A percentile compares a stretch with the other conserved stretches of the same genome.
Evolutionary conservation across 2,888 invertebrate species (phyloP).

Genomic region (Molorchus minor): DNA sequence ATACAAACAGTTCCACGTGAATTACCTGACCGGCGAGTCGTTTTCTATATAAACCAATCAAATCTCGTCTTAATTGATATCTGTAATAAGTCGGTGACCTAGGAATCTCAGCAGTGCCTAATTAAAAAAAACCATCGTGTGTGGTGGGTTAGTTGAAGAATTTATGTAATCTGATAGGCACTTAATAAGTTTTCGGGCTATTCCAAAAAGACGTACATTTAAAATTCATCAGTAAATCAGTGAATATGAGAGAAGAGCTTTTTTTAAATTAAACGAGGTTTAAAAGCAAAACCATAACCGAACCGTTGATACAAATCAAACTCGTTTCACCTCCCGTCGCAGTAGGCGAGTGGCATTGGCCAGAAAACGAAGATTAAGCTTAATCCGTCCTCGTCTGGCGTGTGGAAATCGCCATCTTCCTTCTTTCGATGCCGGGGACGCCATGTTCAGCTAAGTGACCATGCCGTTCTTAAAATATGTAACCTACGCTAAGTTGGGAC

Average conservation of each 20-base stretch:
- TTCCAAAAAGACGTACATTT: slow-evolving; percentile 21
- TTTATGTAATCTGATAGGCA: slow-evolving; percentile 37
- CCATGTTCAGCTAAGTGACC: slow-evolving; percentile 53
- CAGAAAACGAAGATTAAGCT: slow-evolving; percentile 41
- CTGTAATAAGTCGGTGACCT: slow-evolving; percentile 6
- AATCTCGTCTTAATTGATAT: slow-evolving; percentile 25
- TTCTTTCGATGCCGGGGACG: slow-evolving; percentile 42
- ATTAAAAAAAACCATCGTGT: slow-evolving; percentile 40
- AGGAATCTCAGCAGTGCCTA: slow-evolving; percentile 6
- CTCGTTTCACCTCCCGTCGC: slow-evolving; percentile 55
- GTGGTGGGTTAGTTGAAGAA: slow-evolving; percentile 47
- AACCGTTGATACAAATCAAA: slow-evolving; percentile 47
- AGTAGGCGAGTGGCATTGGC: slow-evolving; percentile 48
- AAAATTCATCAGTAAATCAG: slow-evolving; percentile 28
- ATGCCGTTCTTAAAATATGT: slow-evolving; percentile 55
- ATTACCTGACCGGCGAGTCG: slow-evolving; percentile 31
- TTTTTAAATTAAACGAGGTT: slow-evolving; percentile 19
- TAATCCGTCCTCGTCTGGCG: slow-evolving; percentile 42
- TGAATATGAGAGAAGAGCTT: slow-evolving; percentile 28
- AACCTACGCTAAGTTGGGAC: slow-evolving; percentile 53
- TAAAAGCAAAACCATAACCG: slow-evolving; percentile 33
- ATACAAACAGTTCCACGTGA: slow-evolving; percentile 45
- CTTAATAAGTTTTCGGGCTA: slow-evolving; percentile 24
- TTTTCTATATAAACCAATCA: slow-evolving; percentile 15
- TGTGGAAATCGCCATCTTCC: slow-evolving; percentile 29